A percentile compares a stretch with the other conserved stretches of the same genome.
These are phyloP conservation scores for Bruchidius siliquastri DNA, from an alignment of 2,888 invertebrate species.

Conservation along the genomic window DNA sequence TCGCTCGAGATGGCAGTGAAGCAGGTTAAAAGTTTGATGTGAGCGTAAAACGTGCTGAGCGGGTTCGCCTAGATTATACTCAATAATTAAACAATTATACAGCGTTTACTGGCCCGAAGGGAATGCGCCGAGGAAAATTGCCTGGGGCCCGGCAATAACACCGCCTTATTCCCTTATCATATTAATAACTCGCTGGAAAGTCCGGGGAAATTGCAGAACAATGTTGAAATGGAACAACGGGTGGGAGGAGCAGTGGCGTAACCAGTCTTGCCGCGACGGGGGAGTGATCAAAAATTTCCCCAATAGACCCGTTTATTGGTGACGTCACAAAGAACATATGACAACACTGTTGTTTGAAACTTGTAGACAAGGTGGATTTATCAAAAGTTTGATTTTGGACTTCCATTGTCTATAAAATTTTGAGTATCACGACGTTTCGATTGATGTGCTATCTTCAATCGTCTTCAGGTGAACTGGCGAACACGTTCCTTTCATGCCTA, in stretches of 20 bases:
- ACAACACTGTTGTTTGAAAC: too few relatives aligned
- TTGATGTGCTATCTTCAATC: too few relatives aligned
- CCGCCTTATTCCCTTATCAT: constrained; percentile 49
- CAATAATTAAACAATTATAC: constrained; percentile 51
- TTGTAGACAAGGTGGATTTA: too few relatives aligned
- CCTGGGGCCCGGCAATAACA: constrained; percentile 47
- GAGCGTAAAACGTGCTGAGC: constrained; percentile 29
- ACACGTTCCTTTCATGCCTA: too few relatives aligned
- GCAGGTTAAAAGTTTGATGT: constrained; percentile 23
- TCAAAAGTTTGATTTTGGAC: too few relatives aligned
- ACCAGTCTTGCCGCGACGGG: too few relatives aligned
- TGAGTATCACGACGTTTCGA: too few relatives aligned
- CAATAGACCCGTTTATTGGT: too few relatives aligned
- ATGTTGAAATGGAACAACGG: not conserved
- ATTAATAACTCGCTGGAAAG: constrained; percentile 41
- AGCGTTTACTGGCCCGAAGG: constrained; percentile 46
- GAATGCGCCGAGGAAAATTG: constrained; percentile 43
- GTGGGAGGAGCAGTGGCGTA: not conserved
- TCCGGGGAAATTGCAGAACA: not conserved
- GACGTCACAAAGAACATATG: too few relatives aligned
- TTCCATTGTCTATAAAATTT: too few relatives aligned
- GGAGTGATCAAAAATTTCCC: too few relatives aligned
- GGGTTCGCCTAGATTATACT: constrained; percentile 44
- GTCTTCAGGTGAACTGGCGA: too few relatives aligned
- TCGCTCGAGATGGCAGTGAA: not conserved